Conservation (phyloP, 2,797 vertebrate genomes). For the Balearica regulorum region DNA sequence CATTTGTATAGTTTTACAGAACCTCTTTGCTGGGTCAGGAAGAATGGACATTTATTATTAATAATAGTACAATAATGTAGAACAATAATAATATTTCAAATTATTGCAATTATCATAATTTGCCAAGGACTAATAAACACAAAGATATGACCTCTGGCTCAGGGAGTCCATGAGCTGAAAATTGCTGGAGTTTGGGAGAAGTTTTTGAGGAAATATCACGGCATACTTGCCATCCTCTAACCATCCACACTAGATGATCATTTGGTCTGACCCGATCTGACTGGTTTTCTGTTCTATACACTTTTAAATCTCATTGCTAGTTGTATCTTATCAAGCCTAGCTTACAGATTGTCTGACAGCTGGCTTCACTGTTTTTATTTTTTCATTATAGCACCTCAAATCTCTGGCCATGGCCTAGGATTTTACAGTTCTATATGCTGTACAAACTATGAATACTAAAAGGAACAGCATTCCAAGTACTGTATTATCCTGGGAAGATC, state of each 20-base stretch:
- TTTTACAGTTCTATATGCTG: background rate
- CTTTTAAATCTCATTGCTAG: background rate
- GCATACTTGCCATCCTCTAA: background rate
- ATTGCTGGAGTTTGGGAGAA: background rate
- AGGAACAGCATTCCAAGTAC: background rate
- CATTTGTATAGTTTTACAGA: background rate
- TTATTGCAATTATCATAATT: background rate
- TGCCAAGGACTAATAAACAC: background rate
- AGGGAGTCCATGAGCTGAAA: background rate
- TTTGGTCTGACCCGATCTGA: background rate
- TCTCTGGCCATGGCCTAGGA: background rate
- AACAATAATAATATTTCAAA: background rate
- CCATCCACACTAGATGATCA: background rate
- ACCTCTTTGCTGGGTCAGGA: background rate
- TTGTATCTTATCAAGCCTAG: background rate
- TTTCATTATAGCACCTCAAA: background rate
- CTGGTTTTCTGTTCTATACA: background rate
- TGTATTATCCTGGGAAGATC: background rate
- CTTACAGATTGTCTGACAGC: background rate
- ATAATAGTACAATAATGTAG: background rate
- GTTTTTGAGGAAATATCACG: background rate
- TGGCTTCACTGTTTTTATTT: background rate
- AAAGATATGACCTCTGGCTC: background rate
- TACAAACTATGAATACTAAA: background rate
- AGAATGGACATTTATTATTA: background rate